Base-by-base conservation (phyloP, 2,113 vertebrate genomes). In the Epinephelus cyanopodus region DNA sequence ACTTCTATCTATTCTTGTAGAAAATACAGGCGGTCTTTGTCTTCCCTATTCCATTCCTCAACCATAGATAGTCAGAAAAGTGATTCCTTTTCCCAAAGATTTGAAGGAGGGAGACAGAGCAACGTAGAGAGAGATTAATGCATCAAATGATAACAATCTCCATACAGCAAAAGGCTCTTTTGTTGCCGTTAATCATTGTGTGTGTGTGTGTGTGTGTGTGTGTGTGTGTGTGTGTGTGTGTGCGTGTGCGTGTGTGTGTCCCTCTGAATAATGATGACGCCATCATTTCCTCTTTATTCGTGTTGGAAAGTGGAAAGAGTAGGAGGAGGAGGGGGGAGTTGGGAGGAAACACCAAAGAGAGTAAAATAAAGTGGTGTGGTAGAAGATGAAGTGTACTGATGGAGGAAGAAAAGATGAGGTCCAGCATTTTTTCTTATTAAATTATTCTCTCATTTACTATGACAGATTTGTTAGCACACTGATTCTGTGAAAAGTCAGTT, bases 91-190 rank as follows among this genome's bases (percentile, higher is more conserved):
- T 70, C 4, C 37, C 5, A 27, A 63, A 64, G 77, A 84, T 84
- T 79, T 83, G 78, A 84, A 60, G 47, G 57, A 58, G 80, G 18
- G 47, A 77, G 77, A 62, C 50, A 23, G 66, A 27, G 54, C 42
- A 67, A 77, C 15, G 69, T 60, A 84, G 64, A 74, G 76, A 78
- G 76, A 85, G 87, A 94, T 92, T 90, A 90, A 91, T 81, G 87
- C 80, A 83, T 86, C 66, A 89, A 68, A 85, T 87, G 89, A 94
- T 93, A 86, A 90, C 81, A 85, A 89, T 93, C 90, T 90, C 68
- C 72, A 65, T 77, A 89, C 75, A 91, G 82, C 57, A 86, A 89
- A 89, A 87, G 74, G 61, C 47, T 81, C 87, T 86, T 93, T 88
- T 91, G 87, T 89, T 82, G 81, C 67, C 8, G 85, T 93, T 90